A percentile compares a stretch with the other conserved stretches of the same genome.
Evolutionary conservation across 1,140 invertebrate genomes (phyloP).

Genomic region (Teleopsis dalmanni): DNA sequence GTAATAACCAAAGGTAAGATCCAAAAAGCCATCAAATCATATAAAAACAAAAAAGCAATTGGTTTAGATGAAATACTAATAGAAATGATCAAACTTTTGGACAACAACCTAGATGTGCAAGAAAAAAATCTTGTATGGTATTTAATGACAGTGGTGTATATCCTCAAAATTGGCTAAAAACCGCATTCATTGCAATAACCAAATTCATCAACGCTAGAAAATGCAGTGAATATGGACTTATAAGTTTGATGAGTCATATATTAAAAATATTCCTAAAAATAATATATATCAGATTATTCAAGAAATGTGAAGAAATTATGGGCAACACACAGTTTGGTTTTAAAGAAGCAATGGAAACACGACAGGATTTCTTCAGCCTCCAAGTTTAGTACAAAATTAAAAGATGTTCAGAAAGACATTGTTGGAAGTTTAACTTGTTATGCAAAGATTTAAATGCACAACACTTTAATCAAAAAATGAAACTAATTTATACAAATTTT

Average conservation of each 20-base stretch:
- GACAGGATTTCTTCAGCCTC: too few relatives aligned
- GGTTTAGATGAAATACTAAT: background rate
- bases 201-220: background rate
- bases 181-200: background rate
- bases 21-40: background rate
- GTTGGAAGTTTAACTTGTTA: too few relatives aligned
- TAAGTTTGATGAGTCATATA: background rate
- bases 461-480: too few relatives aligned
- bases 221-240: background rate
- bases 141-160: background rate
- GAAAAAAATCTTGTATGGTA: background rate
- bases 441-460: too few relatives aligned
- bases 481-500: too few relatives aligned
- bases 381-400: too few relatives aligned
- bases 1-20: background rate
- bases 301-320: background rate
- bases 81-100: background rate
- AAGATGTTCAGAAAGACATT: too few relatives aligned
- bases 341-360: background rate
- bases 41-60: background rate
- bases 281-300: background rate
- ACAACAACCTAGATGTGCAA: too few relatives aligned
- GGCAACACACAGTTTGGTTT: background rate
- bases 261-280: conserved; percentile 5
- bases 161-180: background rate